These are phyloP conservation scores for Condylostylus longicornis DNA, from an alignment of 1,140 invertebrate species.

Conservation along the genomic window DNA sequence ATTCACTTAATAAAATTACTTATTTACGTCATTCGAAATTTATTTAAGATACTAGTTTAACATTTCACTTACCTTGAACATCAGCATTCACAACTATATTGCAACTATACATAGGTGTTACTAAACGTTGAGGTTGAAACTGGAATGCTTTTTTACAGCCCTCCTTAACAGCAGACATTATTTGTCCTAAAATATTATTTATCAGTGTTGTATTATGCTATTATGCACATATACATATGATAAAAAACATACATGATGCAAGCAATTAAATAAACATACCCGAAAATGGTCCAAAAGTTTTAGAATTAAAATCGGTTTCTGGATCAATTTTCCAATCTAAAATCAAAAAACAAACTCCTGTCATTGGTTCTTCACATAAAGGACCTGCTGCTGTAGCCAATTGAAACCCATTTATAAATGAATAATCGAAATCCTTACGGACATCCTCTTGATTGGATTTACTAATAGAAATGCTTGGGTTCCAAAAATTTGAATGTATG, in stretches of 20 bases:
- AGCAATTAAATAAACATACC: conserved; percentile 23
- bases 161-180: conserved; percentile 83
- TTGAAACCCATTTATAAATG: conserved; percentile 89
- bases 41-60: not conserved
- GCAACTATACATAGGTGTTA: conserved; percentile 94
- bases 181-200: conserved; percentile 50
- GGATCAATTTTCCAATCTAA: conserved; percentile 59
- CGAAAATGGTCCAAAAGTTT: conserved; percentile 39
- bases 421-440: conserved; percentile 51
- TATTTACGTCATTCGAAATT: no score
- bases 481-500: conserved; percentile 24
- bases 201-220: not conserved
- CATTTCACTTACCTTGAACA: conserved; percentile 65
- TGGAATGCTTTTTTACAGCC: conserved; percentile 79
- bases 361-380: conserved; percentile 90
- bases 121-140: conserved; percentile 74
- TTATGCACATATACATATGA: not conserved
- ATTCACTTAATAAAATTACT: no score
- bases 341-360: conserved; percentile 80
- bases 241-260: not conserved
- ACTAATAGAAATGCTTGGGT: conserved; percentile 11
- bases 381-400: conserved; percentile 77
- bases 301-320: conserved; percentile 31
- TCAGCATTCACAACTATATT: conserved; percentile 83
- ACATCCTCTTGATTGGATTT: conserved; percentile 24